phyloP scores from a whole-genome alignment of 2,113 vertebrate genomes.

The Onychostoma macrolepis region DNA sequence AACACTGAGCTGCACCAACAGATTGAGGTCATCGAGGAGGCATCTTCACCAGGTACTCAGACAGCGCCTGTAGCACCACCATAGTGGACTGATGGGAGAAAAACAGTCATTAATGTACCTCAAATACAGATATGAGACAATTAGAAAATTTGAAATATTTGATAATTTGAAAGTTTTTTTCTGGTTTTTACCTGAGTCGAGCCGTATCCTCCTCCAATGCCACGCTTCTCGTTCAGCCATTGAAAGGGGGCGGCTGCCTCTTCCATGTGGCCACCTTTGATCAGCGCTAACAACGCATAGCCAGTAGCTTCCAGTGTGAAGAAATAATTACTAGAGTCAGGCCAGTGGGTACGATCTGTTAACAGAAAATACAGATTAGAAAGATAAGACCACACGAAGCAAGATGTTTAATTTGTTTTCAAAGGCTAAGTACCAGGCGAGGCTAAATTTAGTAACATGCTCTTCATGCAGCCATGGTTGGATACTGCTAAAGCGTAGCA shows the following conservation, averaged over 20 bases:
- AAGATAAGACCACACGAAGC: not conserved
- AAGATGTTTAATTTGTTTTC: not conserved
- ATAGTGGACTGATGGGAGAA: not conserved
- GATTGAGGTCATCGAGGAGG: not conserved
- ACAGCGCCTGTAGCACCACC: not conserved
- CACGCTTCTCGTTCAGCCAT: conserved; percentile 74
- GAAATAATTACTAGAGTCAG: conserved; percentile 60
- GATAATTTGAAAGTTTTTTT: no score
- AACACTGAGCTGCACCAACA: conserved; percentile 64
- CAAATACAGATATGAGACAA: not conserved
- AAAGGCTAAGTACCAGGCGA: conserved; percentile 58
- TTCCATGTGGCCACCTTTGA: conserved; percentile 61
- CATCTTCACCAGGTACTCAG: not conserved
- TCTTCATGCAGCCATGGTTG: not conserved
- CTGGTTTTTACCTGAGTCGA: conserved; percentile 75
- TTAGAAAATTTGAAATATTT: no score
- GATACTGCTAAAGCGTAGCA: conserved; percentile 82
- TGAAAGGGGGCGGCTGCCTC: conserved; percentile 63
- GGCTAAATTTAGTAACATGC: conserved; percentile 57
- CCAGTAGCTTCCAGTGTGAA: conserved; percentile 75
- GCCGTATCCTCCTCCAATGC: conserved; percentile 70
- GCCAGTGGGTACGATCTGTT: conserved; percentile 70
- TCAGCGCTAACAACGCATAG: conserved; percentile 74
- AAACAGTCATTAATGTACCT: not conserved
- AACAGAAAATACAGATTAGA: not conserved